Percentiles rank a stretch among this genome's conserved stretches.
Conservation (phyloP, 2,113 vertebrate genomes). For the Ictalurus punctatus region DNA sequence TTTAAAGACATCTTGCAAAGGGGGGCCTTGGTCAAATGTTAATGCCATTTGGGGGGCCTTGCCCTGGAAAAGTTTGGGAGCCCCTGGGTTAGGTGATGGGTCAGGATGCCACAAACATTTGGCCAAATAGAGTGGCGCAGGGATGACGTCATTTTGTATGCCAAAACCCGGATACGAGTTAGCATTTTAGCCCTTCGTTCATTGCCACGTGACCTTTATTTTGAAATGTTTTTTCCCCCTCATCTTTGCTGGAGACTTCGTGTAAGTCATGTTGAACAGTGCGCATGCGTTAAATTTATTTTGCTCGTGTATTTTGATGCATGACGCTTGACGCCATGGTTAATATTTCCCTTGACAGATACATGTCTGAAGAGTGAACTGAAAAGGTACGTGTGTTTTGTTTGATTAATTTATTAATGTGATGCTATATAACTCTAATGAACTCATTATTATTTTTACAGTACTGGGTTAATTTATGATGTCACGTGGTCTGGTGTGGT, state of each 20-base stretch:
- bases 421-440: background rate
- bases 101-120: no score
- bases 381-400: background rate
- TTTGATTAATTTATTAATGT: background rate
- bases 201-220: background rate
- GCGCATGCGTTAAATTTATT: conserved; percentile 7
- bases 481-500: background rate
- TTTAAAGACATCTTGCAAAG: no score
- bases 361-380: background rate
- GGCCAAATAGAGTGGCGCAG: no score
- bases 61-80: no score
- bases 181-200: no score
- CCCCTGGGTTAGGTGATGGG: no score
- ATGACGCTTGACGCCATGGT: background rate
- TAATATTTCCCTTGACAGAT: background rate
- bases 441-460: background rate
- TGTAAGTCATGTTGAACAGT: background rate
- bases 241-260: background rate
- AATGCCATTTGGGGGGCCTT: no score
- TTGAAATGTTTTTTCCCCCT: background rate
- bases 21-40: no score
- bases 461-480: background rate
- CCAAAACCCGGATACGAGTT: background rate
- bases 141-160: no score
- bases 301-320: background rate